Evolutionary conservation across 2,113 vertebrate genomes (phyloP).

Genomic region (Lophotis ruficrista): DNA sequence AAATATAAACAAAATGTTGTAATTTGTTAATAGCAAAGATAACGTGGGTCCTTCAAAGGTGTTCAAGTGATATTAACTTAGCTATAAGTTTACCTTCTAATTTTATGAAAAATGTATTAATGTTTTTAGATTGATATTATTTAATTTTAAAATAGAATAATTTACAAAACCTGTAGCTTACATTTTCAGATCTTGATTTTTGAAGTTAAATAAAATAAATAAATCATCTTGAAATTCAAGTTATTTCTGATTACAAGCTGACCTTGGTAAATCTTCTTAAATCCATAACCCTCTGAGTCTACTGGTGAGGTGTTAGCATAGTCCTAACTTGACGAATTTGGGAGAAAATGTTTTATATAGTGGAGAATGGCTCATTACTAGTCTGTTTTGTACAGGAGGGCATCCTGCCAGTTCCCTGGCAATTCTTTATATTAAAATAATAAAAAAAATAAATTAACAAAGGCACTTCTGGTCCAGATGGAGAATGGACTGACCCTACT

Average conservation of each 20-base stretch:
- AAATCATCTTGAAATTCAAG: background rate
- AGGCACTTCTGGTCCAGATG: background rate
- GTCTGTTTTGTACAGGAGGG: background rate
- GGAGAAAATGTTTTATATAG: background rate
- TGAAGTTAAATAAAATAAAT: background rate
- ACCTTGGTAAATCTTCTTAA: background rate
- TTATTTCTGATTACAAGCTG: background rate
- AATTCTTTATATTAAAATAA: background rate
- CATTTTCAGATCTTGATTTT: background rate
- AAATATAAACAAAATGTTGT: background rate
- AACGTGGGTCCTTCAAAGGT: background rate
- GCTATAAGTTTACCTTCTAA: background rate
- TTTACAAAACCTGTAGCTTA: background rate
- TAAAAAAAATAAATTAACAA: background rate
- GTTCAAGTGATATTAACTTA: background rate
- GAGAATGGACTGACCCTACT: background rate
- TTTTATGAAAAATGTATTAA: background rate
- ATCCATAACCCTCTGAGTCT: background rate
- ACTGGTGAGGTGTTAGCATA: background rate
- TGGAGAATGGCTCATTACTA: background rate
- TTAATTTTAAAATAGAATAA: background rate
- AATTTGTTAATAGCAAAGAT: background rate
- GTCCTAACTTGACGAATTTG: background rate
- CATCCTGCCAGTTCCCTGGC: background rate
- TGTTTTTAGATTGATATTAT: background rate